These are phyloP conservation scores for Drosophila prostipennis DNA, from an alignment of 2,888 invertebrate genomes.

Conservation along the genomic window DNA sequence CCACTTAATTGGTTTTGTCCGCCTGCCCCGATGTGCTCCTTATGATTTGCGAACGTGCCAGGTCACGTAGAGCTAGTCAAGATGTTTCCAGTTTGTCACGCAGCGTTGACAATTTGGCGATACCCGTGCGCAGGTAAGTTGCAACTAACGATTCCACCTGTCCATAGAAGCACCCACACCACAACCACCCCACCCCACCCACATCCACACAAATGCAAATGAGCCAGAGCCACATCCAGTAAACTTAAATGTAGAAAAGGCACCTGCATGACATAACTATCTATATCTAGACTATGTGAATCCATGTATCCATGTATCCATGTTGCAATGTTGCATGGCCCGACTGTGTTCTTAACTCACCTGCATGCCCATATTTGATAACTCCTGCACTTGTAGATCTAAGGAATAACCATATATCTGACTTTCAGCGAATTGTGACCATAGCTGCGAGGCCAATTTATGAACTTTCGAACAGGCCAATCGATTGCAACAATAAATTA, in stretches of 20 bases:
- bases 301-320: constrained; percentile 12
- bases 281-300: neutral
- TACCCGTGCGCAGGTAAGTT: constrained; percentile 86
- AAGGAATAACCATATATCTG: constrained; percentile 27
- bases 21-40: constrained; percentile 80
- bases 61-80: constrained; percentile 95
- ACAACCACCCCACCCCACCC: constrained; percentile 4
- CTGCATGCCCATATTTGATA: constrained; percentile 20
- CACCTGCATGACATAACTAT: constrained; percentile 23
- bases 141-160: constrained; percentile 36
- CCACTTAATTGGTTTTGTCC: constrained; percentile 67
- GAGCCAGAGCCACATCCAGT: constrained; percentile 19
- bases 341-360: constrained; percentile 18
- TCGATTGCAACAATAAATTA: constrained; percentile 10
- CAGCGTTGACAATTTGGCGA: constrained; percentile 88
- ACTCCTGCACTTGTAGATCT: constrained; percentile 8
- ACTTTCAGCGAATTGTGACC: constrained; percentile 59
- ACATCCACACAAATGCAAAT: constrained; percentile 18
- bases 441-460: constrained; percentile 45
- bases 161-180: constrained; percentile 2
- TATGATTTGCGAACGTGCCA: constrained; percentile 84
- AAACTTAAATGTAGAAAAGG: constrained; percentile 1
- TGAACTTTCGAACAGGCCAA: constrained; percentile 1
- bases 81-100: constrained; percentile 88
- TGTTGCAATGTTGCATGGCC: constrained; percentile 43